Percentiles rank a stretch among this genome's conserved stretches.
Evolutionary conservation across 2,113 vertebrate genomes (phyloP).

Genomic region (Crotalus horridus): DNA sequence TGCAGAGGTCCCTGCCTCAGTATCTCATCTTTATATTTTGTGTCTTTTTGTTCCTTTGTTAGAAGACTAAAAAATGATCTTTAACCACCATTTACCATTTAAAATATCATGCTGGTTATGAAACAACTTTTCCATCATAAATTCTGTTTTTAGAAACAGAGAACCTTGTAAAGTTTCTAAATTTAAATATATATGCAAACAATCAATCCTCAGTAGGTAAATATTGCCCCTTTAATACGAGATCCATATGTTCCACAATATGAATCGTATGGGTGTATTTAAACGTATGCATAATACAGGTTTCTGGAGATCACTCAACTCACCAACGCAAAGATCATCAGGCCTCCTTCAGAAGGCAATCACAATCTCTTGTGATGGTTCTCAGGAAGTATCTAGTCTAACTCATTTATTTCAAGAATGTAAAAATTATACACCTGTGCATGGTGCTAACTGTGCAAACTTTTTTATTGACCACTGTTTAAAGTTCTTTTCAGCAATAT

Average conservation of each 20-base stretch:
- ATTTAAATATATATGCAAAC: background rate
- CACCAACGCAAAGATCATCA: background rate
- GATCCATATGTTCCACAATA: background rate
- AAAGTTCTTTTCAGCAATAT: background rate
- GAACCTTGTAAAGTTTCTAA: background rate
- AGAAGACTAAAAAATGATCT: background rate
- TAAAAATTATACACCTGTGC: background rate
- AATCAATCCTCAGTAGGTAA: background rate
- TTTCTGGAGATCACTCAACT: background rate
- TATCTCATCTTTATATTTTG: background rate
- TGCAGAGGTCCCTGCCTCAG: background rate
- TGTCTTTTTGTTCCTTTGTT: background rate
- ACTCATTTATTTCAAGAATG: background rate
- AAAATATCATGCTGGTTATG: background rate
- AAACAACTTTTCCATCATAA: background rate
- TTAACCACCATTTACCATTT: background rate
- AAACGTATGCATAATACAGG: background rate
- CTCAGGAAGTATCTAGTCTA: background rate
- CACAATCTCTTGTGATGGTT: background rate
- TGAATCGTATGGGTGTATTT: background rate
- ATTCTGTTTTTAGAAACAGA: background rate
- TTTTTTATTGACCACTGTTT: background rate
- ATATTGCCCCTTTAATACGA: background rate
- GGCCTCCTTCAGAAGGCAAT: background rate
- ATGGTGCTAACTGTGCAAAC: background rate